phyloP scores from a whole-genome alignment of 2,888 invertebrate species.

The Microctonus aethiopoides region DNA sequence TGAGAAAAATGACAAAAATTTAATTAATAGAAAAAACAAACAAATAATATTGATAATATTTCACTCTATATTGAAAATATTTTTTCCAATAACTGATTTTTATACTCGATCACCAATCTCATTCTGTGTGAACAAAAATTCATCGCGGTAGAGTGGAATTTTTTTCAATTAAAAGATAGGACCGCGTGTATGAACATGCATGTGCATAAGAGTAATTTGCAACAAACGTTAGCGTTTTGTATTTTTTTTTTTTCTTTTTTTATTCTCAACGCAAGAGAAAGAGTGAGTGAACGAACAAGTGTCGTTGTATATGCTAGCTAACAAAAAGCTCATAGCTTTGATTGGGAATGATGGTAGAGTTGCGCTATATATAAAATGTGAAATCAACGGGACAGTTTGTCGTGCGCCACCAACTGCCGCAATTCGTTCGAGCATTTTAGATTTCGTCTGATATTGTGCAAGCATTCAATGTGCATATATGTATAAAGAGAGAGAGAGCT shows the following conservation, averaged over 20 bases:
- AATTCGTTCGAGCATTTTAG: conserved; percentile 7
- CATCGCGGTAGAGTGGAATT: conserved; percentile 28
- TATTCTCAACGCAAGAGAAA: no score
- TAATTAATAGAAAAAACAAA: not conserved
- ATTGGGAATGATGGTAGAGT: no score
- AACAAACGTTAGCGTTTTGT: conserved; percentile 10
- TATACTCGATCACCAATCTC: no score
- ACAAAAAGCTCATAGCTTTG: conserved; percentile 3
- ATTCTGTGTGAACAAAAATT: not conserved
- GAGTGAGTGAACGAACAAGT: no score
- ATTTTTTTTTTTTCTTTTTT: no score
- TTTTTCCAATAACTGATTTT: not conserved
- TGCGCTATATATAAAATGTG: conserved; percentile 4
- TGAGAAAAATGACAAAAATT: not conserved
- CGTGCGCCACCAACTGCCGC: no score
- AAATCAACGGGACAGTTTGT: conserved; percentile 25
- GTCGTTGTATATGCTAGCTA: not conserved
- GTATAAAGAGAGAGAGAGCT: not conserved
- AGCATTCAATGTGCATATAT: not conserved
- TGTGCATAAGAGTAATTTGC: conserved; percentile 33
- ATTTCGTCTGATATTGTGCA: conserved; percentile 17
- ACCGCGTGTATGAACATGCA: conserved; percentile 13
- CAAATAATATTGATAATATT: no score
- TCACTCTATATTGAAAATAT: not conserved
- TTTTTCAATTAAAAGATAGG: conserved; percentile 55